Evolutionary conservation across 2,888 invertebrate genomes (phyloP).

Genomic region (Caenorhabditis macrosperma): DNA sequence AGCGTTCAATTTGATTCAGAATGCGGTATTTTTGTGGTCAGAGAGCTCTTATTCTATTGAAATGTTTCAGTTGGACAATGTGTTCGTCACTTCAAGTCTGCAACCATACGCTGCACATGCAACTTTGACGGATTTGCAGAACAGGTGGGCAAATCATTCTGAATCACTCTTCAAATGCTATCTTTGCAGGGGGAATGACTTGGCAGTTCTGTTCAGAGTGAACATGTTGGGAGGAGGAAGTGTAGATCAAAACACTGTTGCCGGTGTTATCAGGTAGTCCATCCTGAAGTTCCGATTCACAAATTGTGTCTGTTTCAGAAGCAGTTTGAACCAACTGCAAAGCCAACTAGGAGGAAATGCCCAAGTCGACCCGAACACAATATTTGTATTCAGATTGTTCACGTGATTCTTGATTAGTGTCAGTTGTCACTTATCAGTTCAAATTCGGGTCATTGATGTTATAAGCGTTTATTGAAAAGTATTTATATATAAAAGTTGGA

Average conservation of each 20-base stretch:
- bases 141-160: slow-evolving; percentile 50
- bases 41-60: no score
- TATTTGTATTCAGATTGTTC: slow-evolving; percentile 33
- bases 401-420: not conserved
- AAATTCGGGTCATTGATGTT: slow-evolving; percentile 7
- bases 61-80: slow-evolving; percentile 52
- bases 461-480: not conserved
- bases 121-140: slow-evolving; percentile 54
- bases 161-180: not conserved
- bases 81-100: slow-evolving; percentile 54
- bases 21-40: no score
- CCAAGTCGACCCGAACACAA: slow-evolving; percentile 55
- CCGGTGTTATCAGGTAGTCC: slow-evolving; percentile 38
- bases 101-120: slow-evolving; percentile 51
- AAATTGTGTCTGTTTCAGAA: slow-evolving; percentile 28
- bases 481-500: not conserved
- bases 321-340: slow-evolving; percentile 40
- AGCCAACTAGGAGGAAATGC: slow-evolving; percentile 59
- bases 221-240: slow-evolving; percentile 32
- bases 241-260: slow-evolving; percentile 42
- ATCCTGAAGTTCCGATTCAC: no score
- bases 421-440: not conserved
- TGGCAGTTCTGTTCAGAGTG: slow-evolving; percentile 59
- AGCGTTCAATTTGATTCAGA: slow-evolving; percentile 56
- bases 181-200: slow-evolving; percentile 58